phyloP scores from a whole-genome alignment of 2,888 invertebrate genomes.

The Candidula unifasciata region DNA sequence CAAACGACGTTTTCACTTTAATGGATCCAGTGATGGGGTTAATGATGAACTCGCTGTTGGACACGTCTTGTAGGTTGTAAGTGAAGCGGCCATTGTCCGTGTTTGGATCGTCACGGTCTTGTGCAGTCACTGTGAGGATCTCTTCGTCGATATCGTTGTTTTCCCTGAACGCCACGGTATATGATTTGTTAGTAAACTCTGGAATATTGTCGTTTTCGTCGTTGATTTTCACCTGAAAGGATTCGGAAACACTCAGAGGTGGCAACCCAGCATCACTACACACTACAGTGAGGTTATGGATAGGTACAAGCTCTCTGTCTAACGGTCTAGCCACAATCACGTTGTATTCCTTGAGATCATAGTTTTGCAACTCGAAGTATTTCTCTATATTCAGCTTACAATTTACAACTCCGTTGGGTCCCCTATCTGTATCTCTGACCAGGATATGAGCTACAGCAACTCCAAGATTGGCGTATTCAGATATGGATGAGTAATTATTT shows the following conservation, averaged over 20 bases:
- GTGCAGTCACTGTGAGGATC: slow-evolving; percentile 88
- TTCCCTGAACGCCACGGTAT: slow-evolving; percentile 41
- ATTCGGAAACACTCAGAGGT: slow-evolving; percentile 57
- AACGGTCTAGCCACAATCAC: slow-evolving; percentile 78
- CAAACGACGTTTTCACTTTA: slow-evolving; percentile 62
- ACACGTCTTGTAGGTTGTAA: slow-evolving; percentile 63
- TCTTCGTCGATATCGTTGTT: slow-evolving; percentile 56
- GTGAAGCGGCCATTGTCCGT: slow-evolving; percentile 60
- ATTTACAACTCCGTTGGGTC: slow-evolving; percentile 88
- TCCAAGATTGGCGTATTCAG: slow-evolving; percentile 90
- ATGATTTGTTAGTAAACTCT: slow-evolving; percentile 58
- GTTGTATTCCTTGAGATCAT: slow-evolving; percentile 71
- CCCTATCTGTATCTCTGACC: slow-evolving; percentile 89
- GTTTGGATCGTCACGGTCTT: slow-evolving; percentile 85
- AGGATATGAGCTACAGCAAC: slow-evolving; percentile 85
- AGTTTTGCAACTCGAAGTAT: slow-evolving; percentile 64
- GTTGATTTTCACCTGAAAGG: slow-evolving; percentile 67
- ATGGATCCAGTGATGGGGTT: slow-evolving; percentile 62
- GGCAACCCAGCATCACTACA: slow-evolving; percentile 80
- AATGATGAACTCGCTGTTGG: slow-evolving; percentile 62
- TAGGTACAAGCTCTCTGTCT: slow-evolving; percentile 66
- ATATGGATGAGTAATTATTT: slow-evolving; percentile 66
- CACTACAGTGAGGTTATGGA: slow-evolving; percentile 79
- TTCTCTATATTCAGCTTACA: slow-evolving; percentile 59
- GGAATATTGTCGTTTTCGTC: slow-evolving; percentile 75